Conservation (phyloP, 2,113 vertebrate species). For the Galbula dea region DNA sequence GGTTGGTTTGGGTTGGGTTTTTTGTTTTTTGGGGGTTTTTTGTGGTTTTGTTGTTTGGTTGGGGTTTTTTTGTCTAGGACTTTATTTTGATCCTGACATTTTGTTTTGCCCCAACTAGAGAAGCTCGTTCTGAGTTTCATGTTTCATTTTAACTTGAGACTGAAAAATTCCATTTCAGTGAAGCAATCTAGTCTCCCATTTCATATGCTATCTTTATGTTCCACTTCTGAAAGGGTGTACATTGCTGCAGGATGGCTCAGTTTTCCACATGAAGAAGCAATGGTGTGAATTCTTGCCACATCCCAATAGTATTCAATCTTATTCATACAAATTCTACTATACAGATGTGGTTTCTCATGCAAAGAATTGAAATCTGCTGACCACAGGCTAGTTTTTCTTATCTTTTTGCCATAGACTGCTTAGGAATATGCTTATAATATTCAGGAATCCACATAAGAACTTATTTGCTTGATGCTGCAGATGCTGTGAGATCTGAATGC, state of each 20-base stretch:
- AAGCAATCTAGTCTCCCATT: background rate
- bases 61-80: background rate
- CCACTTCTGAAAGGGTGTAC: background rate
- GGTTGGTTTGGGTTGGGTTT: background rate
- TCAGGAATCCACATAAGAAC: background rate
- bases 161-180: background rate
- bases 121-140: background rate
- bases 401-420: background rate
- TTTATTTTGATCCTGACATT: background rate
- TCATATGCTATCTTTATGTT: background rate
- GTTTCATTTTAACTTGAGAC: conserved; percentile 28
- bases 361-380: background rate
- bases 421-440: background rate
- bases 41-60: background rate
- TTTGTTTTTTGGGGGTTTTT: background rate
- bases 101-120: background rate
- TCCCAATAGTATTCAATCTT: background rate
- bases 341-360: background rate
- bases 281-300: background rate
- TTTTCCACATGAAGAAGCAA: background rate
- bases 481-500: background rate
- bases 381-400: background rate
- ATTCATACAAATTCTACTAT: background rate
- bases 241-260: background rate
- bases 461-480: background rate